Conservation (phyloP, 2,797 vertebrate genomes). For the Schizopygopsis pylzovi region DNA sequence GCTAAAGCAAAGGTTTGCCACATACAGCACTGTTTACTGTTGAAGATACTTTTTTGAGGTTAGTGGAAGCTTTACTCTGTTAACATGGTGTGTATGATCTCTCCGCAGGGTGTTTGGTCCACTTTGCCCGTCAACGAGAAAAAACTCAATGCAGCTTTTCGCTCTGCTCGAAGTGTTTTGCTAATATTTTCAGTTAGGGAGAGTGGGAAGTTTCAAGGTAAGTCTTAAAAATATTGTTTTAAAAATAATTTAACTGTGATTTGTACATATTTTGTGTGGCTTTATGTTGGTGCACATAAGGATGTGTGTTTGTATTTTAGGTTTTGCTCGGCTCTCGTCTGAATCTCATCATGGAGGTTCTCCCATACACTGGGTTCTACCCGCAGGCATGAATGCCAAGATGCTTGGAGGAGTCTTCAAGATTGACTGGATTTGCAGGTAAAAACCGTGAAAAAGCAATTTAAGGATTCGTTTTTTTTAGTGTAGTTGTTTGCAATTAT, state of each 20-base stretch:
- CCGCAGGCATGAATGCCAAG: conserved; percentile 97
- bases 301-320: conserved; percentile 67
- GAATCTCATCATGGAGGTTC: conserved; percentile 97
- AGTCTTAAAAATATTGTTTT: conserved; percentile 17
- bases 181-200: conserved; percentile 97
- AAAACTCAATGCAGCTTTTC: conserved; percentile 95
- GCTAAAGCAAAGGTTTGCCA: conserved; percentile 94
- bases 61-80: background rate
- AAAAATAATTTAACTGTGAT: background rate
- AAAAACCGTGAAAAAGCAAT: conserved; percentile 7
- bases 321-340: conserved; percentile 92
- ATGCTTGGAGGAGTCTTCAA: conserved; percentile 99
- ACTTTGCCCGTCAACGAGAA: conserved; percentile 98
- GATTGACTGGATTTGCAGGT: conserved; percentile 99
- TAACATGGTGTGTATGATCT: background rate
- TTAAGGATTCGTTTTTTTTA: background rate
- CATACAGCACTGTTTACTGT: background rate
- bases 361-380: conserved; percentile 98
- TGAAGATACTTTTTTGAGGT: background rate
- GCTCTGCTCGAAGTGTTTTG: conserved; percentile 92
- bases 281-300: background rate
- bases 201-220: conserved; percentile 99
- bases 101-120: conserved; percentile 92
- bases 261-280: background rate
- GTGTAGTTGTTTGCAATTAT: background rate